A percentile compares a stretch with the other conserved stretches of the same genome.
These are phyloP conservation scores for Engystomops pustulosus DNA, from an alignment of 2,113 vertebrate species.

Conservation along the genomic window DNA sequence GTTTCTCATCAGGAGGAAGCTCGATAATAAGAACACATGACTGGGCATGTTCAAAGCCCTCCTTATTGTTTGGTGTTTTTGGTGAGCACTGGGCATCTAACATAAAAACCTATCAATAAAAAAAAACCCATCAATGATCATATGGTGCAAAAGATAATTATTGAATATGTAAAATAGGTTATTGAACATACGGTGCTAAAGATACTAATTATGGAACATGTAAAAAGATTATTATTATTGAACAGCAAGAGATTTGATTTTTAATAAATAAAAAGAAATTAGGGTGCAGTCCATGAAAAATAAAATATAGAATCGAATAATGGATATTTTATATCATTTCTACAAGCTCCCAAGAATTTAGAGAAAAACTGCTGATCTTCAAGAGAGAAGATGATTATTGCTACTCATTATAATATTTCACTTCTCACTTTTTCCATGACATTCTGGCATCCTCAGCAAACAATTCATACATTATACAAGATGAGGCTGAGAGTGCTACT, in stretches of 20 bases:
- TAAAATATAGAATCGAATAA: no score
- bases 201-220: no score
- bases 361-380: no score
- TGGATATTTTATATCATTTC: no score
- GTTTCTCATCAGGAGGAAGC: conserved; percentile 86
- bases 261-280: no score
- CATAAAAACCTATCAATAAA: conserved; percentile 88
- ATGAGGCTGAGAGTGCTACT: background rate
- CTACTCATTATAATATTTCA: background rate
- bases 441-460: background rate
- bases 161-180: no score
- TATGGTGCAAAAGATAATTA: background rate
- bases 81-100: conserved; percentile 94
- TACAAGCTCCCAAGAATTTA: no score
- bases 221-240: no score
- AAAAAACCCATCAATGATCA: background rate
- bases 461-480: background rate
- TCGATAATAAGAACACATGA: conserved; percentile 96
- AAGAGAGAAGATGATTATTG: background rate
- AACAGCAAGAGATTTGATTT: no score
- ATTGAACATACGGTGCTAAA: no score
- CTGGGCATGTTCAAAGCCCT: conserved; percentile 97
- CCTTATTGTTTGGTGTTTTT: conserved; percentile 93
- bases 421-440: background rate
- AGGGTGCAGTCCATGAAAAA: no score